Base-by-base conservation (phyloP, 2,888 invertebrate genomes). In the Mechanitis messenoides region DNA sequence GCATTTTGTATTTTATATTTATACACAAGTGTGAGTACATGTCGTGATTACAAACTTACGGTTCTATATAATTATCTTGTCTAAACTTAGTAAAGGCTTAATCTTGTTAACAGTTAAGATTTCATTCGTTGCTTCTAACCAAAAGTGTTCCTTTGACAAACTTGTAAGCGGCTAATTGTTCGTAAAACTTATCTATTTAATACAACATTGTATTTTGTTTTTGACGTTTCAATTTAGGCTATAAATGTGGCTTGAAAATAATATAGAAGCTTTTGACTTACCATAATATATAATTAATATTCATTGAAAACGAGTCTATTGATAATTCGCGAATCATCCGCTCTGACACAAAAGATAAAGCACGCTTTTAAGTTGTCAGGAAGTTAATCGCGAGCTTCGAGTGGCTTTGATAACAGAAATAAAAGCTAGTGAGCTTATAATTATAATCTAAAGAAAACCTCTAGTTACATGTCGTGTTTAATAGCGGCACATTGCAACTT, bases 361-460 rank as follows among this genome's bases (percentile, higher is more conserved):
- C 20, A 56, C 47, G 50, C 64, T 66, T 62, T 66, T 64, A 66
- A 64, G 60, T 64, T 58, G 60, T 64, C 66, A 56, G 61, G 57
- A 59, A 59, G 47, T 66, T 61, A 64, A 66, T 66, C 64, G 64
- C 33, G 54, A 62, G 58, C 50, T 50, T 50, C 31, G 31, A 28
- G 11, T 31, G 31, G 31, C 28, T 31, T 28, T 31, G 28, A 50
- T 31, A 50, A 31, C 20, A 20, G 11, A n/a, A 50, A 31, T 50
- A 28, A 31, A 31, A 50, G 28, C 31, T n/a, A 2, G 31, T 50
- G 31, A 11, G 31, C 31, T 31, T 50, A 50, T 42, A 42, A 42
- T 7, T 31, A 50, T n/a, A 31, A 31, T 50, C 7, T 31, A 31
- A 50, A 50, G 50, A 50, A 31, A 50, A 50, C 28, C n/a, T 50